These are phyloP conservation scores for Ophioderma brevispina DNA, from an alignment of 35 echinoderm and acorn worm genomes.

Conservation along the genomic window DNA sequence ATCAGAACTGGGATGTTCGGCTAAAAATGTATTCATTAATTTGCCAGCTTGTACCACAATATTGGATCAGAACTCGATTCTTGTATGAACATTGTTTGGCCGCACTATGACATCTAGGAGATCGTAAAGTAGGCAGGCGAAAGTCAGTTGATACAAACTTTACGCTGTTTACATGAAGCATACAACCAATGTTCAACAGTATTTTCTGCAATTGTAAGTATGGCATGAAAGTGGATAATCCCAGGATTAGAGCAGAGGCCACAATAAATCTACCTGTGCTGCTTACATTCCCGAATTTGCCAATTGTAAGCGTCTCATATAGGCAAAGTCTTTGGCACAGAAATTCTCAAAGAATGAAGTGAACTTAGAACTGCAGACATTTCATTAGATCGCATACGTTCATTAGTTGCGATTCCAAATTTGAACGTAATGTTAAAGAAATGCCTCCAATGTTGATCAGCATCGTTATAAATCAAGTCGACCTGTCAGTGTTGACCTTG, in stretches of 20 bases:
- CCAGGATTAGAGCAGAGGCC: constrained; percentile 77
- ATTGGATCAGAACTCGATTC: constrained; percentile 83
- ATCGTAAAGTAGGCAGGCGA: constrained; percentile 63
- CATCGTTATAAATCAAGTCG: constrained; percentile 16
- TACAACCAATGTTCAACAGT: constrained; percentile 78
- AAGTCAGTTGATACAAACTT: constrained; percentile 90
- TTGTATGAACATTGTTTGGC: constrained; percentile 79
- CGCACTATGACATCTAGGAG: constrained; percentile 73
- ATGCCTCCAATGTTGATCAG: constrained; percentile 51
- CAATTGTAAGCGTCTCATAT: constrained; percentile 70
- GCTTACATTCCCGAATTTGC: constrained; percentile 84
- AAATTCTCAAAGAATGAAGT: constrained; percentile 66
- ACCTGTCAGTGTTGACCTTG: constrained; percentile 13
- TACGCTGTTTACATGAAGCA: constrained; percentile 94
- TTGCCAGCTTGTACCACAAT: constrained; percentile 74
- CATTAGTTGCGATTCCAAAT: constrained; percentile 67
- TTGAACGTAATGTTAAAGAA: constrained; percentile 64
- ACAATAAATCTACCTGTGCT: constrained; percentile 79
- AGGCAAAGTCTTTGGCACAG: constrained; percentile 69
- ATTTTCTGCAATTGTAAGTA: constrained; percentile 79
- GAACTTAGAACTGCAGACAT: constrained; percentile 52
- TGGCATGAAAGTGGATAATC: constrained; percentile 80
- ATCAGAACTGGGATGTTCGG: constrained; percentile 77
- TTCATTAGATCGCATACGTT: constrained; percentile 67
- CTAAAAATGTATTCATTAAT: constrained; percentile 87